Base-by-base conservation (phyloP, 1,140 invertebrate genomes). In the Conus ventricosus region DNA sequence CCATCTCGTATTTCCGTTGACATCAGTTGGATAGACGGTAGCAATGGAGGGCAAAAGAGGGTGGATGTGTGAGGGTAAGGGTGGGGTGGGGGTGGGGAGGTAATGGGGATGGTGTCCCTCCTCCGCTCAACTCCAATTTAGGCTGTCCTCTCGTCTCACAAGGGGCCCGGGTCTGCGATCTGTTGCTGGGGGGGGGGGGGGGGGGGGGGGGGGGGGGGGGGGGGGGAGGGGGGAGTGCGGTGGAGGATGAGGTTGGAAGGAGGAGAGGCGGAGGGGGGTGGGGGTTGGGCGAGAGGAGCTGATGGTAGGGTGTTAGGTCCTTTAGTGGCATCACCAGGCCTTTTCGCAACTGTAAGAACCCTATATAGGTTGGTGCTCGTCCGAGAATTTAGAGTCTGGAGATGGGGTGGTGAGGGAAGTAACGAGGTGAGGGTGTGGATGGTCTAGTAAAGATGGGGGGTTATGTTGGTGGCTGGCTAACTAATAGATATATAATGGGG, bases 51-150 rank as follows among this genome's bases (percentile, higher is more conserved):
- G 15, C 17, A 15, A 39, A 39, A 55, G 39, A 85, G 27, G 17
- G n/a, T 0, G 54, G 25, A 80, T 13, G 78, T 7, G 39, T 8
- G 23, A 80, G 76, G 39, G 23, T 8, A 80, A 80, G n/a, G n/a
- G n/a, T 1, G 78, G 23, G 78, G 23, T 2, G n/a, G 51, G 51
- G 78, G 51, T 13, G 82, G 75, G 13, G 15, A 78, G 75, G 23
- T 1, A 4, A 11, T 11, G 15, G 23, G 8, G 23, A n/a, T 2
- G 75, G 11, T 11, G 10, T 4, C 60, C 60, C 17, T 78, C 23
- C 82, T 63, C 82, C n/a, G n/a, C 82, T 67, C 27, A 11, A 60
- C 82, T 60, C 82, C 82, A 84, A 84, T 84, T 84, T n/a, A n/a
- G 63, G 82, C 23, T 84, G 55, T 63, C 55, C 55, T 67, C 23